Evolutionary conservation across 1,140 invertebrate genomes (phyloP).

Genomic region (Papilio polytes): DNA sequence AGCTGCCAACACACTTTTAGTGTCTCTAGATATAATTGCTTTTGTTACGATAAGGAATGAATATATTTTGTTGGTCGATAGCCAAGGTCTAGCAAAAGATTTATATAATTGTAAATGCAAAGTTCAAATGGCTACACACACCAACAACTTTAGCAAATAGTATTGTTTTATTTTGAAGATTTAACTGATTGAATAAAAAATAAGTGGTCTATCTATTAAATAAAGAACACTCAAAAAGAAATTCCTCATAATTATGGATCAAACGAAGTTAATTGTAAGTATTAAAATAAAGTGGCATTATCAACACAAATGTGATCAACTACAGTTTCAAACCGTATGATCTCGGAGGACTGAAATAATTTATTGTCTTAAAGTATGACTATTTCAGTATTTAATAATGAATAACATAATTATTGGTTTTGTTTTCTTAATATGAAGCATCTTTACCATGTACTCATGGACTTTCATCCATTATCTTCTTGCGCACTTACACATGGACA

Average conservation of each 20-base stretch:
- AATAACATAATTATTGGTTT: too few species aligned
- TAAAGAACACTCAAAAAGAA: conserved; percentile 2
- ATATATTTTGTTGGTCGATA: conserved; percentile 10
- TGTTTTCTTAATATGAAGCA: not conserved
- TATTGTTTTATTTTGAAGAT: not conserved
- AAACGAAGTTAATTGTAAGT: conserved; percentile 21
- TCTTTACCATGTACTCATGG: too few species aligned
- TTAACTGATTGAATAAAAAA: not conserved
- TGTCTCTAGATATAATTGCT: not conserved
- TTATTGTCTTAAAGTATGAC: too few species aligned
- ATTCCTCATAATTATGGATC: conserved; percentile 12
- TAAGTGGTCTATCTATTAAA: not conserved
- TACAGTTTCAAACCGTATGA: too few species aligned
- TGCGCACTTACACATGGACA: too few species aligned
- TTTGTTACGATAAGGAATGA: not conserved
- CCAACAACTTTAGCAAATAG: not conserved
- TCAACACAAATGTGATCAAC: not conserved
- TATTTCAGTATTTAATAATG: too few species aligned
- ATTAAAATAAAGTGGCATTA: not conserved
- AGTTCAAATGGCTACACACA: not conserved
- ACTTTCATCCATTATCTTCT: too few species aligned
- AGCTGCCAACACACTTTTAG: not conserved
- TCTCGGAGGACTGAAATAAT: too few species aligned
- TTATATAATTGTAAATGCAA: conserved; percentile 17
- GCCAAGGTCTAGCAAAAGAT: conserved; percentile 15